These are phyloP conservation scores for Zosterops hypoxanthus DNA, from an alignment of 2,113 vertebrate species.

Conservation along the genomic window DNA sequence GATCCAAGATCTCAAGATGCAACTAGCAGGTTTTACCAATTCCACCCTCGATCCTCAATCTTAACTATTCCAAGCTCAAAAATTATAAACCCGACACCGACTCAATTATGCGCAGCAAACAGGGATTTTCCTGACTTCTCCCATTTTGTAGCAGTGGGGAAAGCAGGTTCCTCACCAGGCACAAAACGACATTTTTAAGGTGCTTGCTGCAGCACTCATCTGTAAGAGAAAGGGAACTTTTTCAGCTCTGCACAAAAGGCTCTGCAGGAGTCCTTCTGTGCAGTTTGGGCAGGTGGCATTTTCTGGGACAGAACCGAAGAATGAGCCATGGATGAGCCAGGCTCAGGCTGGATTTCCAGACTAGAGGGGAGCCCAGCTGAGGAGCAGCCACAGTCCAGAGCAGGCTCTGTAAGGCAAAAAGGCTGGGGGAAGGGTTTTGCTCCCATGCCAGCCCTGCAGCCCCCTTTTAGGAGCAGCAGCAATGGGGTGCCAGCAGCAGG, in stretches of 20 bases:
- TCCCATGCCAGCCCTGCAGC: background rate
- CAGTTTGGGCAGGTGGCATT: background rate
- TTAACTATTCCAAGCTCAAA: background rate
- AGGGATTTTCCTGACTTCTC: background rate
- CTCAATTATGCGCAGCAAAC: background rate
- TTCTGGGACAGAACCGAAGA: background rate
- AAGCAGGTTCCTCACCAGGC: background rate
- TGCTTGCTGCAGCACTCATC: background rate
- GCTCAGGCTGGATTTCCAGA: background rate
- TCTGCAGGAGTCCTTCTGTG: background rate
- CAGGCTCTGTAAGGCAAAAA: background rate
- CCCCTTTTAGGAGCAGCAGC: background rate
- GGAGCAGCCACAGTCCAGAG: background rate
- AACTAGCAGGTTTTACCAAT: background rate
- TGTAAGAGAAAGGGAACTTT: background rate
- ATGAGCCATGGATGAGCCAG: background rate
- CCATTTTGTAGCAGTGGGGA: background rate
- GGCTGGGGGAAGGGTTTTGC: background rate
- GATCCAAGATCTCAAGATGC: background rate
- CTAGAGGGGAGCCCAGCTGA: background rate
- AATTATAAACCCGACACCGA: accelerated
- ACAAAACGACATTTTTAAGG: background rate
- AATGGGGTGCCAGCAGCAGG: background rate
- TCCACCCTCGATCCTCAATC: background rate
- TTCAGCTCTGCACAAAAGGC: background rate